Evolutionary conservation across 2,797 vertebrate species (phyloP), one percentile per base, ranked within the genome.

Genomic region (Ptychobarbus kaznakovi): DNA sequence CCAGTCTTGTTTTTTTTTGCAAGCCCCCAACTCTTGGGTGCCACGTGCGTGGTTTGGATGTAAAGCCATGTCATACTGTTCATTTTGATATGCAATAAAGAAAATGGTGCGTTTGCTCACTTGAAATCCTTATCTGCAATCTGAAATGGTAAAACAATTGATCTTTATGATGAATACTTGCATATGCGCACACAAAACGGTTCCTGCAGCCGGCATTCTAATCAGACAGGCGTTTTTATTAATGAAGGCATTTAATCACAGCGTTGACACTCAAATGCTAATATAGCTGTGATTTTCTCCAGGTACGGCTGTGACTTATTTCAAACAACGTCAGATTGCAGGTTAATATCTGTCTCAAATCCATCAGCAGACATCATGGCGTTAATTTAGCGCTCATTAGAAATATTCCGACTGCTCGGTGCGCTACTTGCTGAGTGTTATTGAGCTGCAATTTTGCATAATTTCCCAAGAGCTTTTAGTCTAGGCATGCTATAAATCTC

Each of bases 221-320:
- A 87, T 38, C 65, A 78, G 18, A 28, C 70, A 72, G 65, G 81
- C 38, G 35, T 82, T 77, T 76, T 80, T 63, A 72, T 86, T 84
- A 88, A 86, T 81, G 68, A 84, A 66, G 86, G 86, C 83, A 83
- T 90, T 91, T 91, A 90, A 87, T 83, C 44, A 68, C 82, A 85
- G 87, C 90, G 87, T 91, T 88, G 56, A 90, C 91, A 92, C 92
- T 93, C 91, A 91, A 91, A 92, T 90, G 90, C 89, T 92, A 93
- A 92, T 91, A 90, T 81, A 90, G 89, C 70, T 87, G 46, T 81
- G 89, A 91, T 91, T 79, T 65, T 74, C 66, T 61, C 42, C 63
- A 44, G 61, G 76, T 80, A 40, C n/a, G 38, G 91, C 91, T 91
- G 90, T 90, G 88, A 86, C 72, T 90, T 85, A 85, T 91, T 90